Percentiles rank a stretch among this genome's conserved stretches.
phyloP scores from a whole-genome alignment of 2,113 vertebrate genomes.

The Budorcas taxicolor region DNA sequence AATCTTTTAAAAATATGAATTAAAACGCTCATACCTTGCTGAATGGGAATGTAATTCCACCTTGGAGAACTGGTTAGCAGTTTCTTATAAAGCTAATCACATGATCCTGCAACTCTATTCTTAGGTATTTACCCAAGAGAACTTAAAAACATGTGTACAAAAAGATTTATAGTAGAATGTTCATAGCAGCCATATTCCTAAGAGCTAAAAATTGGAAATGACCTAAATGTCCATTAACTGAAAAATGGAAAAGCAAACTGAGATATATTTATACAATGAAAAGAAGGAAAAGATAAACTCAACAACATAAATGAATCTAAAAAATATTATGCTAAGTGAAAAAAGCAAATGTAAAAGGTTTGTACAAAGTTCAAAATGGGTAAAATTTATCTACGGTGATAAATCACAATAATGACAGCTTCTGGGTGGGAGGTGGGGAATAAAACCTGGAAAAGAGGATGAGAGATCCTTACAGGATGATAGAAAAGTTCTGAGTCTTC shows the following conservation, averaged over 20 bases:
- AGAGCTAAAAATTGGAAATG: slow-evolving; percentile 5
- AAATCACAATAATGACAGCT: not conserved
- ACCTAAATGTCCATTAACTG: not conserved
- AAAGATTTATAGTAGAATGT: slow-evolving; percentile 2
- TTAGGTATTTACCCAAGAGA: slow-evolving; percentile 6
- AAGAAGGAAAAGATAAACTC: not conserved
- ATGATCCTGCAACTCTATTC: not conserved
- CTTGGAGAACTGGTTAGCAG: not conserved
- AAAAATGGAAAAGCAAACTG: not conserved
- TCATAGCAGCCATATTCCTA: not conserved
- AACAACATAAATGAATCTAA: not conserved
- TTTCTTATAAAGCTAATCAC: not conserved
- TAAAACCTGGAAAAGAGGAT: not conserved
- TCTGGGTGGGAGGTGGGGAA: not conserved
- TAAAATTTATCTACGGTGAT: not conserved
- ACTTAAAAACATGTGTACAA: not conserved
- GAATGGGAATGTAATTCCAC: not conserved
- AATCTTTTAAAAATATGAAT: not conserved
- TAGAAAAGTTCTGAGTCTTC: not conserved
- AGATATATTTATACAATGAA: not conserved
- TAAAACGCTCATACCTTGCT: not conserved
- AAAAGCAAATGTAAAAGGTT: not conserved
- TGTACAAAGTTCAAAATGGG: not conserved
- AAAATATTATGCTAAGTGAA: slow-evolving; percentile 14
- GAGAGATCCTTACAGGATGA: not conserved